phyloP scores from a whole-genome alignment of 1,140 invertebrate genomes.

The Pachypeltis micranthus region DNA sequence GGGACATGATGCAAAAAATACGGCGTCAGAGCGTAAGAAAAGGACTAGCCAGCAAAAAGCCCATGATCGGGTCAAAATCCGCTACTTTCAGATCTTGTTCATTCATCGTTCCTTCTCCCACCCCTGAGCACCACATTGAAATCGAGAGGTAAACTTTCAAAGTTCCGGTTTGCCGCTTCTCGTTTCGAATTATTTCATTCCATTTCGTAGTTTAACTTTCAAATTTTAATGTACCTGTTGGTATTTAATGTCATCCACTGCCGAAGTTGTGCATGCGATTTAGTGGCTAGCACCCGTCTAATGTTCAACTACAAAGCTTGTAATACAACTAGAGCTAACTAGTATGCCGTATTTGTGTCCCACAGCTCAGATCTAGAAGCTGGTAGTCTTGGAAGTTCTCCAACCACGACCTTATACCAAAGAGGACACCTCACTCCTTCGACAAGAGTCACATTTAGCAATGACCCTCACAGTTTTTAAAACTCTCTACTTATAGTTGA shows the following conservation, averaged over 20 bases:
- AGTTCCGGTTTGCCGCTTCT: no score
- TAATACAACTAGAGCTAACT: neutral
- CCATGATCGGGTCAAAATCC: slow-evolving; percentile 50
- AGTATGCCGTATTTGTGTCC: neutral
- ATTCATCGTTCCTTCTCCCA: slow-evolving; percentile 54
- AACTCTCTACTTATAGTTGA: no score
- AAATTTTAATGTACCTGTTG: no score
- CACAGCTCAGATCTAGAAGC: slow-evolving; percentile 34
- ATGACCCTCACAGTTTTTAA: slow-evolving; percentile 39
- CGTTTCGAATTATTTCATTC: no score
- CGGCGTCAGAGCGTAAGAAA: slow-evolving; percentile 67
- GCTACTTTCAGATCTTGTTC: slow-evolving; percentile 48
- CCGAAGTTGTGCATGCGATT: neutral
- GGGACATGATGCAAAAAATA: slow-evolving; percentile 81
- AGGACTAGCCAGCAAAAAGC: slow-evolving; percentile 47
- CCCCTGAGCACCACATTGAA: slow-evolving; percentile 42
- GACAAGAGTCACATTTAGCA: slow-evolving; percentile 46
- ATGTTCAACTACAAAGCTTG: slow-evolving; percentile 22
- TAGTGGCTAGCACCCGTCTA: slow-evolving; percentile 7
- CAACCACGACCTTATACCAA: slow-evolving; percentile 47
- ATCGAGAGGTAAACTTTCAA: slow-evolving; percentile 30
- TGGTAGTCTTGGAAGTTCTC: slow-evolving; percentile 53
- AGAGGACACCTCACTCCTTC: slow-evolving; percentile 48
- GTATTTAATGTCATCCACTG: neutral
- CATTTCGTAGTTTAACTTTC: no score